Base-by-base conservation (phyloP, 1,140 invertebrate species). In the Leptopilina clavipes region DNA sequence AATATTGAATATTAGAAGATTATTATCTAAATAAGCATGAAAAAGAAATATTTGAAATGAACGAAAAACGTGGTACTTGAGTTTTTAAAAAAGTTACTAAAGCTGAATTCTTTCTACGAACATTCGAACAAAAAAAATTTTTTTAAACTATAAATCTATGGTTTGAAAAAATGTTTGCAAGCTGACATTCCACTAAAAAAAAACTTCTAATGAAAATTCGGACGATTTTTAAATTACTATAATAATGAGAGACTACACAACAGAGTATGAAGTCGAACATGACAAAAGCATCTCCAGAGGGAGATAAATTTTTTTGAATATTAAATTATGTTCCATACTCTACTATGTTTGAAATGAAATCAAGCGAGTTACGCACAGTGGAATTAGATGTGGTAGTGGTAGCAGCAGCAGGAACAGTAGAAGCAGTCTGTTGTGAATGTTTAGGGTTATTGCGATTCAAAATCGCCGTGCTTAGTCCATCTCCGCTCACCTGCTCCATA, bases 401-500 rank as follows among this genome's bases (percentile, higher is more conserved):
- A 79, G 80, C 75, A 77, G 81, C 71, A 71, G 78, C 74, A 3
- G 81, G 73, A 75, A 77, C 76, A 73, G 80, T 76, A 72, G 79
- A 81, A 56, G 79, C 80, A 70, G 82, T 73, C 70, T 81, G 79
- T 70, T 80, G 80, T 18, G 78, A 71, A 77, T 83, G 74, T 76
- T 86, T 87, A 71, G 84, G 72, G 72, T 79, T 87, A 77, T 80
- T 84, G 70, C 90, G 86, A 76, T 85, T 90, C 22, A 90, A 82
- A 75, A 90, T 86, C 52, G 88, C 87, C 48, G 88, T 86, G 74
- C 82, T 88, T 72, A 88, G 65, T 76, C 86, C 85, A 8, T 92
- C 92, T 70, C 91, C 92, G 40, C 89, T 90, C 31, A 93, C 87
- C 45, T 93, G 91, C 78, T 95, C 93, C 73, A 93, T 81, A 88